These are phyloP conservation scores for Lepidurus couesii DNA, from an alignment of 1,140 invertebrate genomes.

Conservation along the genomic window DNA sequence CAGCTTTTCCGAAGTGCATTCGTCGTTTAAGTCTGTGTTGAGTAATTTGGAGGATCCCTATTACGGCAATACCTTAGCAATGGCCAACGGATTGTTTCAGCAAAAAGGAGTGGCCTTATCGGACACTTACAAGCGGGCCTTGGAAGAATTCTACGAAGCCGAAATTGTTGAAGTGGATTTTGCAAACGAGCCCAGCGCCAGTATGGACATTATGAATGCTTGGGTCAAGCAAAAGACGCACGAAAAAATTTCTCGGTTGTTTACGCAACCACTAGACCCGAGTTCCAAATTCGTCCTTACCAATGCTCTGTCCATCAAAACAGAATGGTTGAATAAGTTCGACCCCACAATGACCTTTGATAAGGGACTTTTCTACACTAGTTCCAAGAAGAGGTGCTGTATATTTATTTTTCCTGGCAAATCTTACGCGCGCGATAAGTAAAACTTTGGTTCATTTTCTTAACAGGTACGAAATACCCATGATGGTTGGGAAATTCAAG, in stretches of 20 bases:
- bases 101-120: conserved; percentile 37
- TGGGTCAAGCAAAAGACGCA: conserved; percentile 40
- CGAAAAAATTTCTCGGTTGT: conserved; percentile 37
- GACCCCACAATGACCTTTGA: conserved; percentile 41
- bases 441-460: conserved; percentile 24
- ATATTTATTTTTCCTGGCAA: background rate
- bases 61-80: conserved; percentile 37
- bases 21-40: conserved; percentile 36
- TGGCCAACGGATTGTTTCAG: conserved; percentile 40
- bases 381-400: conserved; percentile 37
- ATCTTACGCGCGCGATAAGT: background rate
- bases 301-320: conserved; percentile 40
- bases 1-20: conserved; percentile 38
- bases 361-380: conserved; percentile 42
- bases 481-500: conserved; percentile 44
- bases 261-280: conserved; percentile 37
- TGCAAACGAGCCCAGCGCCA: conserved; percentile 35
- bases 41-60: conserved; percentile 34
- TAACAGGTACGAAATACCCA: conserved; percentile 43
- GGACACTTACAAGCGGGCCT: conserved; percentile 36
- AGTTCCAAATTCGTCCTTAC: conserved; percentile 40
- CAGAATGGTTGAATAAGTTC: conserved; percentile 43
- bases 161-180: conserved; percentile 41
- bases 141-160: conserved; percentile 41
- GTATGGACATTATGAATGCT: conserved; percentile 38